phyloP scores from a whole-genome alignment of 2,888 invertebrate genomes.

The Melanophora roralis region DNA sequence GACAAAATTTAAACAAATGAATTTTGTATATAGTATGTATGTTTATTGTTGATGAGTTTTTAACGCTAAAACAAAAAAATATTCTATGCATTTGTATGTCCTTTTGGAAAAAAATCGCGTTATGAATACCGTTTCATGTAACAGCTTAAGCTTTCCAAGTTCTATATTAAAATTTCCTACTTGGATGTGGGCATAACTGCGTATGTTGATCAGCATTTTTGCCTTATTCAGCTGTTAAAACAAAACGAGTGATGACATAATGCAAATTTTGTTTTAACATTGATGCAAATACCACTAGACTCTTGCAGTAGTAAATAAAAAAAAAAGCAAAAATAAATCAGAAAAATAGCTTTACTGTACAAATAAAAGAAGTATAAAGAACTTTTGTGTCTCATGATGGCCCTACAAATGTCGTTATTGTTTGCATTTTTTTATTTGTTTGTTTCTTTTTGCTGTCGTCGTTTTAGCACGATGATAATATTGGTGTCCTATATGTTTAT shows the following conservation, averaged over 20 bases:
- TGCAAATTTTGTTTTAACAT: constrained; percentile 52
- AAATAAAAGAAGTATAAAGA: constrained; percentile 46
- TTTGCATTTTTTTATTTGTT: constrained; percentile 31
- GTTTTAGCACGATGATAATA: no score
- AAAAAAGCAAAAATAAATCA: constrained; percentile 1
- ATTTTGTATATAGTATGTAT: constrained; percentile 2
- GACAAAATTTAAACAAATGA: no score
- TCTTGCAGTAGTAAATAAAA: no score
- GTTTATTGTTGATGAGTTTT: constrained; percentile 50
- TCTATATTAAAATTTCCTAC: not conserved
- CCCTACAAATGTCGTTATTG: constrained; percentile 54
- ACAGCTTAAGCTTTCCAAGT: constrained; percentile 28
- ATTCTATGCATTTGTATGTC: no score
- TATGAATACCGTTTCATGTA: constrained; percentile 37
- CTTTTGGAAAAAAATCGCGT: constrained; percentile 28
- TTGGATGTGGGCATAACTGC: not conserved
- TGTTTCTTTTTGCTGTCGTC: constrained; percentile 14
- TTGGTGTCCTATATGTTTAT: no score
- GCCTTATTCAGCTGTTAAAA: not conserved
- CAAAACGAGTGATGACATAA: constrained; percentile 17
- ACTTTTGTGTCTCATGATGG: constrained; percentile 56
- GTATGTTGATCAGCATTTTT: not conserved
- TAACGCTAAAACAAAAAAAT: constrained; percentile 51
- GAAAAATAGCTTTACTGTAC: constrained; percentile 46
- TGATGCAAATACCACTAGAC: constrained; percentile 33